phyloP scores from a whole-genome alignment of 2,113 vertebrate species.

The Bagarius yarrelli region DNA sequence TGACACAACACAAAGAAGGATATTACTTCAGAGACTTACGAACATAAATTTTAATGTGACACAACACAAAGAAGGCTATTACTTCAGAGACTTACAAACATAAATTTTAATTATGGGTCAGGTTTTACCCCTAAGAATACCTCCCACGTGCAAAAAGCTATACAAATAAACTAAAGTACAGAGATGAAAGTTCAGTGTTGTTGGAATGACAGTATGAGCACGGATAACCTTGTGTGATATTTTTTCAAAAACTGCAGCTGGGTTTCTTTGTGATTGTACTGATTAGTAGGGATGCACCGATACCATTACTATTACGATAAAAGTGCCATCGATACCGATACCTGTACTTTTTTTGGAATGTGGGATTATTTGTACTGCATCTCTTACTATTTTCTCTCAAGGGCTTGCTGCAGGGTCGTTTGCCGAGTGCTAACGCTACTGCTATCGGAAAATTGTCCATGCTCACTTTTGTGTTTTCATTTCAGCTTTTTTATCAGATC shows the following conservation, averaged over 20 bases:
- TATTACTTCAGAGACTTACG: background rate
- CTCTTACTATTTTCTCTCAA: too few species aligned
- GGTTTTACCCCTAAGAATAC: background rate
- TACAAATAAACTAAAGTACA: background rate
- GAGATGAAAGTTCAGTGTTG: background rate
- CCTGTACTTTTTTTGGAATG: too few species aligned
- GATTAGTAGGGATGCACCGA: too few species aligned
- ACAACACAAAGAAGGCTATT: conserved; percentile 1
- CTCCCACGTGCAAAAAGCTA: background rate
- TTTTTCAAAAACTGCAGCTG: conserved; percentile 38
- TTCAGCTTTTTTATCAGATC: too few species aligned
- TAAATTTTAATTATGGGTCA: conserved; percentile 1
- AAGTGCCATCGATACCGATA: too few species aligned
- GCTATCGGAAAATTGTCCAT: too few species aligned
- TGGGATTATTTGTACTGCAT: too few species aligned
- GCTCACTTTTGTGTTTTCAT: too few species aligned
- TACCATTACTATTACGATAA: too few species aligned
- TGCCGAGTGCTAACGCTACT: too few species aligned
- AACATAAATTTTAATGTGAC: conserved; percentile 7
- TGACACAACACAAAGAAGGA: conserved; percentile 5
- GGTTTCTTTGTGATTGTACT: conserved; percentile 41
- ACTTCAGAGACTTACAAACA: background rate
- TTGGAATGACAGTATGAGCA: background rate
- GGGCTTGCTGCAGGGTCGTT: too few species aligned
- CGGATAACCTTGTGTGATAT: conserved; percentile 27